These are phyloP conservation scores for Acanthornis magna DNA, from an alignment of 2,797 vertebrate genomes.

Conservation along the genomic window DNA sequence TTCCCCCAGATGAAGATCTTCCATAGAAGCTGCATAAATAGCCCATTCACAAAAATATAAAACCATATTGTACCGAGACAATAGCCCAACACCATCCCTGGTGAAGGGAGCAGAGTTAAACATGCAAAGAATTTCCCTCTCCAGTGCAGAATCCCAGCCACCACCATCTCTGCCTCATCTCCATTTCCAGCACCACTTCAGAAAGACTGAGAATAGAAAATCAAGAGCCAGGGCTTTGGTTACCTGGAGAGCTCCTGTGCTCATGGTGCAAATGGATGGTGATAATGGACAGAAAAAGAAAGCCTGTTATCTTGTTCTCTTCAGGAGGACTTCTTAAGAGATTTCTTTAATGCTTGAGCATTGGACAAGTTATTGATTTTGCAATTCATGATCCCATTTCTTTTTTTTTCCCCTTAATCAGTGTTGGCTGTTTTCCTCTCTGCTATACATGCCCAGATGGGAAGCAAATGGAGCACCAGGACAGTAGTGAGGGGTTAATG, in stretches of 20 bases:
- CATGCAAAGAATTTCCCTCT: background rate
- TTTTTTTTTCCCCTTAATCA: no score
- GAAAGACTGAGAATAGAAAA: background rate
- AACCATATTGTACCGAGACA: slow-evolving; percentile 11
- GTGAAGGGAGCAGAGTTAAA: slow-evolving; percentile 4
- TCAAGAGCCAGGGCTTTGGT: background rate
- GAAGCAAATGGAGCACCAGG: background rate
- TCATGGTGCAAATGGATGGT: background rate
- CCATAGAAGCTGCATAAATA: slow-evolving; percentile 27
- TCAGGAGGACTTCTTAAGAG: background rate
- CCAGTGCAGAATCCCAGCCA: background rate
- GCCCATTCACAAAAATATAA: slow-evolving; percentile 4
- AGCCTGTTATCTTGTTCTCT: background rate
- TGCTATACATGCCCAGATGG: background rate
- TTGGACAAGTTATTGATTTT: background rate
- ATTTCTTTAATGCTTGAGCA: background rate
- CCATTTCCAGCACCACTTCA: background rate
- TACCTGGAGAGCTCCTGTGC: background rate
- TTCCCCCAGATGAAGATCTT: background rate
- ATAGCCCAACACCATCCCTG: background rate
- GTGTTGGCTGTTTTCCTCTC: background rate
- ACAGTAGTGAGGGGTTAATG: background rate
- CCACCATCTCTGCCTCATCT: background rate
- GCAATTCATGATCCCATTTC: background rate
- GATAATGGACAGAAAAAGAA: background rate